Base-by-base conservation (phyloP, 1,140 invertebrate genomes). In the Bombus picipes region DNA sequence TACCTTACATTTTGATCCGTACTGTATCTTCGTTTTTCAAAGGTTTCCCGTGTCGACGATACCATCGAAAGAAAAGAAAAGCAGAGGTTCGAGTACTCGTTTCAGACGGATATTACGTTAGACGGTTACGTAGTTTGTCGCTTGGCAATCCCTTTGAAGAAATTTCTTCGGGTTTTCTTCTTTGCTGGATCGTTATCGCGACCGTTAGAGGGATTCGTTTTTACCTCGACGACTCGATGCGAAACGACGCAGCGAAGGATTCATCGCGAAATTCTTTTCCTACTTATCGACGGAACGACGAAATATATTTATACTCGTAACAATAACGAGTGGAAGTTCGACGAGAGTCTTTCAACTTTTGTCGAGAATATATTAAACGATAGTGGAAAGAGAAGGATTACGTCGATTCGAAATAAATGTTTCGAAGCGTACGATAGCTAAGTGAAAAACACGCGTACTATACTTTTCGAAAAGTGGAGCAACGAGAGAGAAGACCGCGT, bases 301-400 rank as follows among this genome's bases (percentile, higher is more conserved):
- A 28, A n/a, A n/a, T n/a, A 53, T 22, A 22, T n/a, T 62, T 28
- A 13, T 28, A 10, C 47, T 53, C 5, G 47, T 53, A 53, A 22
- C 47, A 2, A 22, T 8, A 53, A 53, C 47, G 18, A 53, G 47
- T 22, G 0, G 5, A 39, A 37, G 37, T 25, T 68, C 3, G 32
- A 68, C 0, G 3, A 34, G 4, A 2, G 13, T 0, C 22, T 28
- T n/a, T 15, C 0, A 13, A 37, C 2, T 37, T 22, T 34, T 3
- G 0, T 9, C 18, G n/a, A 18, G 18, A 22, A 2, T 34, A 34
- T 18, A 37, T 22, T 25, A 0, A 1, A 13, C 34, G 2, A 25
- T 5, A 22, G 22, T 0, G n/a, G 22, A 39, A 37, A 1, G 5
- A 0, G 4, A 39, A 13, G 28, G 22, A 70, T 39, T 13, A 4